Evolutionary conservation across 2,113 vertebrate genomes (phyloP).

Genomic region (Microtus ochrogaster): DNA sequence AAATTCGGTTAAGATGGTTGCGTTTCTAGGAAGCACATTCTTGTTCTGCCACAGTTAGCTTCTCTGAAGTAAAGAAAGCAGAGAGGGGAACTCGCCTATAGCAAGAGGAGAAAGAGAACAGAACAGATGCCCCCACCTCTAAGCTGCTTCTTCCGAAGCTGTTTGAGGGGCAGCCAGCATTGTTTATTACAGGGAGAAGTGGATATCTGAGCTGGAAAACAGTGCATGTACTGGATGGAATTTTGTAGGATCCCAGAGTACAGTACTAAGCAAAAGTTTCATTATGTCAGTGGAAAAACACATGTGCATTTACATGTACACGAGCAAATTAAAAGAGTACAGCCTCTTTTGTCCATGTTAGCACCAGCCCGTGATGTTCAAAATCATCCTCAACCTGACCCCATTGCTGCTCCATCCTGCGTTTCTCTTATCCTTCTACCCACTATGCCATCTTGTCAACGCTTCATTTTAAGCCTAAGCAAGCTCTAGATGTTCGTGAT

Average conservation of each 20-base stretch:
- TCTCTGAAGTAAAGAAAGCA: slow-evolving; percentile 44
- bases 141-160: background rate
- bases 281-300: background rate
- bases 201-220: background rate
- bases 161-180: background rate
- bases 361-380: too few relatives aligned
- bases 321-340: background rate
- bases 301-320: background rate
- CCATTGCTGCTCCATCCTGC: rapidly evolving
- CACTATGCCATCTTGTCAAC: rapidly evolving
- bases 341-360: background rate
- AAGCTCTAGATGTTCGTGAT: background rate
- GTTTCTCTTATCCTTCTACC: background rate
- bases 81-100: background rate
- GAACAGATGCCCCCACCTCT: background rate
- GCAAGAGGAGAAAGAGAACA: background rate
- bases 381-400: too few relatives aligned
- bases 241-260: background rate
- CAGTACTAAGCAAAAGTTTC: background rate
- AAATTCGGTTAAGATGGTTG: slow-evolving; percentile 15
- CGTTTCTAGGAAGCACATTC: slow-evolving; percentile 52
- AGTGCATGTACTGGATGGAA: background rate
- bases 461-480: too few relatives aligned
- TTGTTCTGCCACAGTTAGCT: slow-evolving; percentile 31
- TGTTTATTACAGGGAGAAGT: background rate